Evolutionary conservation across 2,113 vertebrate species (phyloP).

Genomic region (Alexandromys fortis): DNA sequence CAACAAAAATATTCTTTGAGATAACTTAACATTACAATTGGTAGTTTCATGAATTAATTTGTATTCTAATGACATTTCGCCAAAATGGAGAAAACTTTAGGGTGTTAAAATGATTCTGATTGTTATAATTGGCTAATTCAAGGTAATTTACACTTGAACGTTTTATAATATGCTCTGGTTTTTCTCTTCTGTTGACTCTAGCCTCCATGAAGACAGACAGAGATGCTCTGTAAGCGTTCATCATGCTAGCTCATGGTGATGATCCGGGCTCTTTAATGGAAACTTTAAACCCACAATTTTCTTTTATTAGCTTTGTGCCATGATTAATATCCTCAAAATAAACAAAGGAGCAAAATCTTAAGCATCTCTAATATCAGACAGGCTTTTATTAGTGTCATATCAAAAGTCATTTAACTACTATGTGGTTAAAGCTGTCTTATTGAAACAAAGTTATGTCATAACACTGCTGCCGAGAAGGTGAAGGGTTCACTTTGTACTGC

Average conservation of each 20-base stretch:
- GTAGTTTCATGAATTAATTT: not conserved
- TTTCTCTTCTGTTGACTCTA: slow-evolving; percentile 38
- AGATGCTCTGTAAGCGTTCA: slow-evolving; percentile 38
- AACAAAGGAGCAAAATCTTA: slow-evolving; percentile 73
- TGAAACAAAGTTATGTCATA: slow-evolving; percentile 81
- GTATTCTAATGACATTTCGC: not conserved
- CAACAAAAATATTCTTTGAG: slow-evolving; percentile 22
- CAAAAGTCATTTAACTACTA: slow-evolving; percentile 81
- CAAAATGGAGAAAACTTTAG: not conserved
- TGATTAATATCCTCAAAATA: slow-evolving; percentile 81
- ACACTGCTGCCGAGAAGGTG: slow-evolving; percentile 81
- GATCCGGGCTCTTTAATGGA: slow-evolving; percentile 63
- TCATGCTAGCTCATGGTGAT: slow-evolving; percentile 36
- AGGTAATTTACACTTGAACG: not conserved
- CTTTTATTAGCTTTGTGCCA: slow-evolving; percentile 75
- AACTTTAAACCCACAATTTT: slow-evolving; percentile 78
- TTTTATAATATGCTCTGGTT: not conserved
- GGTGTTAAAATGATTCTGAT: slow-evolving; percentile 11
- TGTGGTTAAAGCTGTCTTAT: slow-evolving; percentile 75
- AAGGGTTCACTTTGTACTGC: slow-evolving; percentile 83
- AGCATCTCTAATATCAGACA: slow-evolving; percentile 74
- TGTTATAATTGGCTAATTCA: slow-evolving; percentile 39
- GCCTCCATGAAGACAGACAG: not conserved
- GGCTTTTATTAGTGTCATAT: slow-evolving; percentile 84
- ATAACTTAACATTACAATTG: not conserved